Evolutionary conservation across 2,113 vertebrate genomes (phyloP).

Genomic region (Macrotus californicus): DNA sequence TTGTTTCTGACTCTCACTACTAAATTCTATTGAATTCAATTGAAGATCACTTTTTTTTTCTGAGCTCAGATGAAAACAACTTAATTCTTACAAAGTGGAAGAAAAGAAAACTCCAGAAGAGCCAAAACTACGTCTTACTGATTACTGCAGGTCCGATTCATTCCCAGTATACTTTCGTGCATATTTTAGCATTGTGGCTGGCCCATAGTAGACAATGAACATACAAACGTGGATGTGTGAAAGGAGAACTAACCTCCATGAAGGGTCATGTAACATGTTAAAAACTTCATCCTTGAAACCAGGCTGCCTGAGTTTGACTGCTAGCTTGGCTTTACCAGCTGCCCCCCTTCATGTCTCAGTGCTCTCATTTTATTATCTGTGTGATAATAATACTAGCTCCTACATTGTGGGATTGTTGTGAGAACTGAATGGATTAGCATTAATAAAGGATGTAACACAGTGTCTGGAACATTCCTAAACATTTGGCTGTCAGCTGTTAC

Average conservation of each 20-base stretch:
- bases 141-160: neutral
- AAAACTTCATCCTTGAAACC: neutral
- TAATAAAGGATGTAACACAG: neutral
- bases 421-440: neutral
- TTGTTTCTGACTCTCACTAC: slow-evolving; percentile 25
- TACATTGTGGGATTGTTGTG: neutral
- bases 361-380: neutral
- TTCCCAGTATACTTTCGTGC: neutral
- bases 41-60: slow-evolving; percentile 17
- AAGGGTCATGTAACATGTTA: neutral
- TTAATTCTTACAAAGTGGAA: neutral
- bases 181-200: neutral
- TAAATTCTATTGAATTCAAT: slow-evolving; percentile 36
- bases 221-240: neutral
- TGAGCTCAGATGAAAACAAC: slow-evolving; percentile 34
- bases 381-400: neutral
- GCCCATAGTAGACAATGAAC: neutral
- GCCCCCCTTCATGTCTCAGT: neutral
- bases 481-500: neutral
- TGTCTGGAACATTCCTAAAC: neutral
- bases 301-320: neutral
- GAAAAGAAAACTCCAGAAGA: slow-evolving; percentile 7
- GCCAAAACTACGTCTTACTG: neutral
- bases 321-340: neutral
- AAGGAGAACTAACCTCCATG: neutral